Conservation (phyloP, 1,140 invertebrate species). For the Sinonovacula constricta region DNA sequence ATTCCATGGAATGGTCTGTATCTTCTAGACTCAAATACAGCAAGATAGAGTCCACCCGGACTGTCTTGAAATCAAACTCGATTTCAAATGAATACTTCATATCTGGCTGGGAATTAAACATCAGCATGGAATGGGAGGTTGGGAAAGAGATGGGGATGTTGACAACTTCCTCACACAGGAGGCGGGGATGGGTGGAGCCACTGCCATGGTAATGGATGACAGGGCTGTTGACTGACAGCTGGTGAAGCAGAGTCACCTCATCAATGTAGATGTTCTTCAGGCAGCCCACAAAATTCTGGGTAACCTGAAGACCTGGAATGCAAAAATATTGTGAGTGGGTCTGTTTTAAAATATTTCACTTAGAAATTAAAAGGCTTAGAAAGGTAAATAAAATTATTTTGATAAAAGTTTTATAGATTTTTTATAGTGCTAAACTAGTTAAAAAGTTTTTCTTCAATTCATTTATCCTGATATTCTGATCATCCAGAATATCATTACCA, state of each 20-base stretch:
- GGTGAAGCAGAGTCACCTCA: conserved; percentile 93
- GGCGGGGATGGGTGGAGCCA: conserved; percentile 84
- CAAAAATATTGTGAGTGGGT: too few relatives aligned
- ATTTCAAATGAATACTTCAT: conserved; percentile 85
- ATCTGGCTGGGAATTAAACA: conserved; percentile 83
- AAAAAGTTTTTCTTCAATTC: too few relatives aligned
- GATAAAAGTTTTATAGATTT: too few relatives aligned
- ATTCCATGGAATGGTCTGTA: conserved; percentile 77
- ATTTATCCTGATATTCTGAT: too few relatives aligned
- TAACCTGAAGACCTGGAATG: conserved; percentile 79
- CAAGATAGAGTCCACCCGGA: conserved; percentile 88
- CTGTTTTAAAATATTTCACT: too few relatives aligned
- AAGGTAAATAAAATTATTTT: too few relatives aligned
- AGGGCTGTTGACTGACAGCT: conserved; percentile 82
- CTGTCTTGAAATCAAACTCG: conserved; percentile 93
- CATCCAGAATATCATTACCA: too few relatives aligned
- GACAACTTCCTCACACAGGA: conserved; percentile 89
- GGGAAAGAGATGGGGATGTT: conserved; percentile 95
- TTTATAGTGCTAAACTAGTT: too few relatives aligned
- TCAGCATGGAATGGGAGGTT: conserved; percentile 83
- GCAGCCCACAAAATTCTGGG: conserved; percentile 86
- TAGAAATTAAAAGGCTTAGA: too few relatives aligned
- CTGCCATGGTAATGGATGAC: conserved; percentile 86
- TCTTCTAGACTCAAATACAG: conserved; percentile 87
- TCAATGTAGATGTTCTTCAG: conserved; percentile 96